Base-by-base conservation (phyloP, 2,888 invertebrate species). In the Incurvaria masculella region DNA sequence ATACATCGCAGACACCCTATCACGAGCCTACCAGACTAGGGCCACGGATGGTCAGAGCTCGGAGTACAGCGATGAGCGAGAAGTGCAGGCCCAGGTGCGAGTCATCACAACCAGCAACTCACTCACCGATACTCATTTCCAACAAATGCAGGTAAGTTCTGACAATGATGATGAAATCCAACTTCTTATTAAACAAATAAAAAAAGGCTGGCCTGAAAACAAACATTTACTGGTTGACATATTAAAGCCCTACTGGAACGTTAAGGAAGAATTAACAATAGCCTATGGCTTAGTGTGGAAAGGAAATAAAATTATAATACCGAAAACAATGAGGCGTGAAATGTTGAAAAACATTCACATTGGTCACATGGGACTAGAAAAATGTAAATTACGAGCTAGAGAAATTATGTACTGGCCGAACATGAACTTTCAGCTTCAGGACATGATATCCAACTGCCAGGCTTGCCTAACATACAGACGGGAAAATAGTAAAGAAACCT, bases 331-430 rank as follows among this genome's bases (percentile, higher is more conserved):
- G 45, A 3, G 20, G 5, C 16, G 40, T 21, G 14, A 40, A 21
- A 11, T 45, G 39, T 17, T 40, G 40, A 14, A 23, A 2, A 51
- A 49, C 33, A 20, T 51, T 42, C 51, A 53, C 21, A 18, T 27
- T 26, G 40, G 49, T 44, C 51, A 53, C 41, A 45, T 46, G 45
- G 51, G 49, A 14, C 17, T 48, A n/a, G 49, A 49, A 43, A 50
- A 50, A 38, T 48, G 47, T 16, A 45, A 47, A 42, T 27, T 39
- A 8, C 26, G 47, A 3, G 52, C 50, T 17, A 27, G 52, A 17
- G 44, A 45, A 11, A 23, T 19, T 26, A 38, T 52, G 18, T 52
- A 14, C 14, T 33, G 33, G 33, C 33, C 11, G 8, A 6, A 33
- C 33, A 33, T 33, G 33, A 23, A 23, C 23, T 6, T 10, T 4